Base-by-base conservation (phyloP, 2,888 invertebrate species). In the Tetrapedia diversipes region DNA sequence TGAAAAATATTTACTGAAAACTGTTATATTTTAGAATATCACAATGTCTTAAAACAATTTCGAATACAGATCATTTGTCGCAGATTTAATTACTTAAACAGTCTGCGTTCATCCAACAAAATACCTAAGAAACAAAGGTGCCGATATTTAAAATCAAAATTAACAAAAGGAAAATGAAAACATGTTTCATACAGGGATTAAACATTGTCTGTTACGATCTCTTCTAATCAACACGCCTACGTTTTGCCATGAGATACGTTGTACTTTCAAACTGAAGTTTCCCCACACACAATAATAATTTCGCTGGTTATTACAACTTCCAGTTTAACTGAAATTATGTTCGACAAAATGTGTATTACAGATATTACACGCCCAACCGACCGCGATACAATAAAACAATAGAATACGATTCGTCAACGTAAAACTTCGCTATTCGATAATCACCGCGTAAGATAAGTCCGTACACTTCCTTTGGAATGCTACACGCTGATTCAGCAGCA, bases 21-120 rank as follows among this genome's bases (percentile, higher is more conserved):
- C 19, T 14, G 6, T 24, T n/a, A 24, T n/a, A 43, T n/a, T 3
- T 24, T 27, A 32, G 39, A 37, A 27, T 11, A 14, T 14, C 10
- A 34, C n/a, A 34, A 47, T 22, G 4, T 29, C 3, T 43, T 45
- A 11, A 8, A 22, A 19, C 10, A n/a, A 53, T 11, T 53, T 16
- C 24, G 0, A 32, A n/a, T 14, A 41, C 11, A 47, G 49, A 16
- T 61, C 2, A 43, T 61, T 39, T 39, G 54, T 11, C 45, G 24
- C 8, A 32, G 1, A 41, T 64, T 56, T 64, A 64, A 39, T 56
- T 39, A 64, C 16, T 27, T 54, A 45, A 69, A 27, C 22, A 29
- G 27, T 41, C n/a, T 4, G 1, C 14, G 14, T 22, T 14, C 14
- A 1, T 16, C 24, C 29, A 51, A 27, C 6, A 51, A 49, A n/a